These are phyloP conservation scores for Ceratosolen fusciceps DNA, from an alignment of 1,140 invertebrate genomes.

Conservation along the genomic window DNA sequence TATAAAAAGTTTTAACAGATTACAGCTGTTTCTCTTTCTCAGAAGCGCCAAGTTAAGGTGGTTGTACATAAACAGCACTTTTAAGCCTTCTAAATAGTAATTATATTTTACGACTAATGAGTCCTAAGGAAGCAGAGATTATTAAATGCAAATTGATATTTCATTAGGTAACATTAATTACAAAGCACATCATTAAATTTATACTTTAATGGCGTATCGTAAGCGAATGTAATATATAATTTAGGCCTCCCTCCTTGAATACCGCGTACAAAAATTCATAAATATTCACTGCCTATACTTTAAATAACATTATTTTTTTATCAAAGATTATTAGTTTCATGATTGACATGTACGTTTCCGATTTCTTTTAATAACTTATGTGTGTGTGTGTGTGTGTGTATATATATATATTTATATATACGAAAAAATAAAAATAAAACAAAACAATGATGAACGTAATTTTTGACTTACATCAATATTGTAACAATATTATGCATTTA, in stretches of 20 bases:
- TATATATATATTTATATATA: no score
- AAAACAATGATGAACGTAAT: not conserved
- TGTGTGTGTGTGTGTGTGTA: no score
- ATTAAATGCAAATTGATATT: not conserved
- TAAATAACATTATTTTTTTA: not conserved
- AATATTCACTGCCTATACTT: not conserved
- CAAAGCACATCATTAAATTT: not conserved
- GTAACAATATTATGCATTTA: not conserved
- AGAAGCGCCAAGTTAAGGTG: slow-evolving; percentile 13
- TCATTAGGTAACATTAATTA: not conserved
- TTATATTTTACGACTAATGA: slow-evolving; percentile 4
- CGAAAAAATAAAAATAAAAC: no score
- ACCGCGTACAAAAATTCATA: not conserved
- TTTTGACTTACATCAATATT: not conserved
- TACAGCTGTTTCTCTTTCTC: slow-evolving; percentile 8
- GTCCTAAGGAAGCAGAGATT: not conserved
- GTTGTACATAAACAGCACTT: not conserved
- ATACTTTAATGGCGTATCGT: not conserved
- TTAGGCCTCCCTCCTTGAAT: no score
- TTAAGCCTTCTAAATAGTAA: not conserved
- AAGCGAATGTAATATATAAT: not conserved
- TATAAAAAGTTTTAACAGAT: slow-evolving; percentile 37
- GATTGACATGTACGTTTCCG: no score
- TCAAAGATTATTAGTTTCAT: not conserved
- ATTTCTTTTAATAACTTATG: no score